Evolutionary conservation across 2,113 vertebrate species (phyloP).

Genomic region (Oreochromis aureus): DNA sequence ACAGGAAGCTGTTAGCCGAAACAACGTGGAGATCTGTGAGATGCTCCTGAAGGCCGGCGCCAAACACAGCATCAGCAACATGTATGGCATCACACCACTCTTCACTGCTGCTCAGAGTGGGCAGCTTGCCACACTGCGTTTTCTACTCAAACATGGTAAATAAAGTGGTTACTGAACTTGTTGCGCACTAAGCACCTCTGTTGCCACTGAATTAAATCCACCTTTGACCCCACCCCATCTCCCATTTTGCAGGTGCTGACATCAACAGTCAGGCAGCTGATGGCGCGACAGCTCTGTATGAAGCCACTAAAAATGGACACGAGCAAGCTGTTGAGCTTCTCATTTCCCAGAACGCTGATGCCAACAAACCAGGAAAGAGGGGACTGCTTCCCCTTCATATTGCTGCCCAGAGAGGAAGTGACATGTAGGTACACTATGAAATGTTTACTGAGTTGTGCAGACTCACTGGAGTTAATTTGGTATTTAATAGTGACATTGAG

Average conservation of each 20-base stretch:
- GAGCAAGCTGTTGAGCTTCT: slow-evolving; percentile 78
- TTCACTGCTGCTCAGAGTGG: slow-evolving; percentile 90
- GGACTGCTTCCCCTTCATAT: slow-evolving; percentile 87
- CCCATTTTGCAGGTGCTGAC: slow-evolving; percentile 76
- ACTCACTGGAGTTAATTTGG: not conserved
- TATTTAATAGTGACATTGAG: not conserved
- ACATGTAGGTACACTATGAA: slow-evolving; percentile 69
- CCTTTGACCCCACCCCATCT: not conserved
- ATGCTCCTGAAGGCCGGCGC: slow-evolving; percentile 84
- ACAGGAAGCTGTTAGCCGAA: slow-evolving; percentile 81
- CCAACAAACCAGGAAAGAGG: slow-evolving; percentile 83
- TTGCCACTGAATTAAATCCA: not conserved
- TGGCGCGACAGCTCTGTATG: slow-evolving; percentile 83
- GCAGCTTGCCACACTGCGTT: slow-evolving; percentile 76
- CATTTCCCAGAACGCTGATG: slow-evolving; percentile 82
- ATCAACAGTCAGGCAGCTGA: slow-evolving; percentile 87
- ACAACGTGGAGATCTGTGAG: slow-evolving; percentile 85
- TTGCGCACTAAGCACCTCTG: not conserved
- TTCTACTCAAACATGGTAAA: slow-evolving; percentile 76
- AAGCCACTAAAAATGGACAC: slow-evolving; percentile 89
- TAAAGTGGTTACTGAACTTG: not conserved
- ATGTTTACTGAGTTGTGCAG: not conserved
- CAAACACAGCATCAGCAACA: slow-evolving; percentile 78
- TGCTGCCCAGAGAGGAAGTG: slow-evolving; percentile 82
- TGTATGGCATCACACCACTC: slow-evolving; percentile 83